Base-by-base conservation (phyloP, 1,140 invertebrate genomes). In the Galleria mellonella region DNA sequence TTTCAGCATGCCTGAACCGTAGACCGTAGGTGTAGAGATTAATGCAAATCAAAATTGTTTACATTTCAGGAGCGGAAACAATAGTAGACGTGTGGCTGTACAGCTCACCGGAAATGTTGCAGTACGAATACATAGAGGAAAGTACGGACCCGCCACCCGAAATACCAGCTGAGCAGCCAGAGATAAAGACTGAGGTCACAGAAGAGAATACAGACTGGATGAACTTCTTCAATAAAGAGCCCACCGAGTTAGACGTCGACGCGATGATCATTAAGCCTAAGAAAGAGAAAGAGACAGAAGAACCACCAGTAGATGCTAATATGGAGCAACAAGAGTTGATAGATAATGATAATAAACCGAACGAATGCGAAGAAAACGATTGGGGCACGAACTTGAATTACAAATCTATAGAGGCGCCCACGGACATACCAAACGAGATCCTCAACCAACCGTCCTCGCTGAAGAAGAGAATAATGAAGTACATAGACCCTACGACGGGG, bases 21-120 rank as follows among this genome's bases (percentile, higher is more conserved):
- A n/a, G n/a, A n/a, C n/a, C n/a, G n/a, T n/a, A n/a, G n/a, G n/a
- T n/a, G n/a, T n/a, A n/a, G n/a, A n/a, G n/a, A n/a, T n/a, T n/a
- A n/a, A n/a, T n/a, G 9, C 10, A n/a, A 29, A 35, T 12, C 9
- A 13, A 33, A 23, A 7, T 30, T n/a, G n/a, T 32, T 32, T 37
- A 31, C 11, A 33, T 83, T 87, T 30, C 59, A 91, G 92, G 93
- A 30, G 90, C 92, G 6, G 94, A 96, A 86, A 95, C 94, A 6
- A 76, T 92, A 12, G 87, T 92, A 0, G 91, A 94, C 51, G 83
- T 94, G 17, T 93, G 91, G 89, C 69, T 94, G 6, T 88, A 90
- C 50, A 79, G 87, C 11, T 83, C 87, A 13, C 69, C 65, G 27
- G 77, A 83, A 35, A 86, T 86, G 83, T 35, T 83, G 8, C 41